Percentiles rank a stretch among this genome's conserved stretches.
These are phyloP conservation scores for Dissostichus mawsoni DNA, from an alignment of 2,113 vertebrate species.

Conservation along the genomic window DNA sequence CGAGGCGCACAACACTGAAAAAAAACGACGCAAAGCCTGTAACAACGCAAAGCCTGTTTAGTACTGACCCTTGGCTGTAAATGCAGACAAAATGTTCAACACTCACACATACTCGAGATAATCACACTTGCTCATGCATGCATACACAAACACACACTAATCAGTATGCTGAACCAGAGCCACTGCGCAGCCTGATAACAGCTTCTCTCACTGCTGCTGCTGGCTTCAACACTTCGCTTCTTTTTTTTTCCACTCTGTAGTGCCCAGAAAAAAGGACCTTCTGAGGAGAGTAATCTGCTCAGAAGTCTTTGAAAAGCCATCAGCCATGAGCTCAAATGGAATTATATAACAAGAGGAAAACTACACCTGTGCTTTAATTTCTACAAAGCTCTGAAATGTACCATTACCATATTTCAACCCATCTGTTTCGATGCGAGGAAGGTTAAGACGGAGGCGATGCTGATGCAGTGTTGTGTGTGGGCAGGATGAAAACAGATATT, in stretches of 20 bases:
- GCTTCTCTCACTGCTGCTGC: constrained; percentile 62
- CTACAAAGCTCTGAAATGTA: not conserved
- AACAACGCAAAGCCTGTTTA: not conserved
- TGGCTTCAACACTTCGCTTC: constrained; percentile 45
- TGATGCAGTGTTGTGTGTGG: constrained; percentile 16
- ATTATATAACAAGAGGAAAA: constrained; percentile 52
- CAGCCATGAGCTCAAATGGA: constrained; percentile 20
- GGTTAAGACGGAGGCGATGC: constrained; percentile 29
- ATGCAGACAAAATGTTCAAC: constrained; percentile 29
- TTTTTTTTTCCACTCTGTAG: constrained; percentile 26
- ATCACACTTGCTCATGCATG: constrained; percentile 12
- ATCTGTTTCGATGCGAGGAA: constrained; percentile 11
- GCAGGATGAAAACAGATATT: constrained; percentile 20
- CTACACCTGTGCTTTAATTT: constrained; percentile 18
- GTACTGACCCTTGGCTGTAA: constrained; percentile 1
- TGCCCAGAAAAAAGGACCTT: constrained; percentile 44
- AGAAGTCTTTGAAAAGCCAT: constrained; percentile 48
- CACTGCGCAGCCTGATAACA: constrained; percentile 67
- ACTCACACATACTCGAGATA: not conserved
- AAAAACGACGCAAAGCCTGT: not conserved
- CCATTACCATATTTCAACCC: constrained; percentile 19
- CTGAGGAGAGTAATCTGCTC: constrained; percentile 38
- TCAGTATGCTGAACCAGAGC: constrained; percentile 70
- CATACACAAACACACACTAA: constrained; percentile 34
- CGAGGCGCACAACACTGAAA: not conserved